These are phyloP conservation scores for Girardinichthys multiradiatus DNA, from an alignment of 2,113 vertebrate species.

Conservation along the genomic window DNA sequence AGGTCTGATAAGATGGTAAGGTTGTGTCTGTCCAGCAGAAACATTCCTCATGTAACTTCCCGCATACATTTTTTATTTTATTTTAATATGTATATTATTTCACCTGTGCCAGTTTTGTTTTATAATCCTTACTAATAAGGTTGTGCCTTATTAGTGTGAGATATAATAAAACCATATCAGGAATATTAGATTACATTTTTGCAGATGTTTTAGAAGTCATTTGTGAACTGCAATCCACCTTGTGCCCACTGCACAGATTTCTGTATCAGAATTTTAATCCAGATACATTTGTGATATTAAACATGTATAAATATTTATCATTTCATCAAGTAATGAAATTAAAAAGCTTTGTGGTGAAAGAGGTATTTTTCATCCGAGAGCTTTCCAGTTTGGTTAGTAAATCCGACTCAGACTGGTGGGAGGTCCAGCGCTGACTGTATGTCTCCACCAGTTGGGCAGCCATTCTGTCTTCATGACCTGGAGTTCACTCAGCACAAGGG, in stretches of 20 bases:
- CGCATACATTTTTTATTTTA: not conserved
- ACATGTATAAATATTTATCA: not conserved
- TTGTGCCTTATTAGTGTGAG: not conserved
- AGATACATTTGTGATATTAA: not conserved
- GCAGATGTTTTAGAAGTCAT: not conserved
- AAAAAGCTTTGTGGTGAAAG: not conserved
- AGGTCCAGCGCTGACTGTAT: constrained; percentile 35
- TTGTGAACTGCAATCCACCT: not conserved
- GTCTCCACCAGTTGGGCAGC: constrained; percentile 25
- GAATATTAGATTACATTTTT: not conserved
- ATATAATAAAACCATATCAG: not conserved
- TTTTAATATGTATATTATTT: not conserved
- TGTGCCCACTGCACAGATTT: not conserved
- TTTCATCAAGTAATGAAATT: not conserved
- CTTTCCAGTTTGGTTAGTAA: constrained; percentile 12
- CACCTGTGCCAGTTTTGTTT: not conserved
- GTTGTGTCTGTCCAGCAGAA: constrained; percentile 6
- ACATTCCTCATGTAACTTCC: constrained; percentile 11
- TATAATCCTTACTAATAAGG: not conserved
- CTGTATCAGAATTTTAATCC: not conserved
- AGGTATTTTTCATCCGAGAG: not conserved
- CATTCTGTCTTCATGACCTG: constrained; percentile 33
- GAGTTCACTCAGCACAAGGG: constrained; percentile 34
- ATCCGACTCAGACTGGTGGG: constrained; percentile 33
- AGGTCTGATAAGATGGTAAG: constrained; percentile 28